Evolutionary conservation across 1,140 invertebrate species (phyloP).

Genomic region (Chionoecetes opilio): DNA sequence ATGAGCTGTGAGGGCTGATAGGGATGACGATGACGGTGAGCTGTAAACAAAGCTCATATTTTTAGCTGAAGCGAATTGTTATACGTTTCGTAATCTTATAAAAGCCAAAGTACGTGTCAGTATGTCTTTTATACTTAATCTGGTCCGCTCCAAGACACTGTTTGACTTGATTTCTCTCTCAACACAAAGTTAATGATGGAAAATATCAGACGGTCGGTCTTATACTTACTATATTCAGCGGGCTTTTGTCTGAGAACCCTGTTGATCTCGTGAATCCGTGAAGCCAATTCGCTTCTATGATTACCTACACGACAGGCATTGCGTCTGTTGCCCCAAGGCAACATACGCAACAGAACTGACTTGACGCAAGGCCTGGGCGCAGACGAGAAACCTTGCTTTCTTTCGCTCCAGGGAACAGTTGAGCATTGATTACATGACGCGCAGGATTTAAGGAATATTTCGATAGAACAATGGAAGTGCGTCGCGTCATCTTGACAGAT

Average conservation of each 20-base stretch:
- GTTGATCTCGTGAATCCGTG: constrained; percentile 8
- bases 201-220: neutral
- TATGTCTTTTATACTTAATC: neutral
- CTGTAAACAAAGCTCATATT: neutral
- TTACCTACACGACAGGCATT: neutral
- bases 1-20: neutral
- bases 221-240: neutral
- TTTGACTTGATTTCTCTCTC: constrained; percentile 17
- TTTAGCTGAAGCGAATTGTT: neutral
- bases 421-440: neutral
- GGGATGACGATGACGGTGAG: neutral
- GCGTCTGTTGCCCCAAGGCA: neutral
- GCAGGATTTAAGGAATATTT: neutral
- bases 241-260: neutral
- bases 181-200: neutral
- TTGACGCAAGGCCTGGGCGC: neutral
- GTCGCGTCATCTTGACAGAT: too few species aligned
- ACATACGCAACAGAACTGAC: too few species aligned
- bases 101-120: neutral
- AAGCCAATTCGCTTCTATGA: neutral
- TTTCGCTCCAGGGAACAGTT: neutral
- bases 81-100: neutral
- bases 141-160: neutral
- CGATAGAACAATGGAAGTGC: neutral
- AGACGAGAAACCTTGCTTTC: neutral